These are phyloP conservation scores for Chrosomus eos DNA, from an alignment of 2,797 vertebrate species.

Conservation along the genomic window DNA sequence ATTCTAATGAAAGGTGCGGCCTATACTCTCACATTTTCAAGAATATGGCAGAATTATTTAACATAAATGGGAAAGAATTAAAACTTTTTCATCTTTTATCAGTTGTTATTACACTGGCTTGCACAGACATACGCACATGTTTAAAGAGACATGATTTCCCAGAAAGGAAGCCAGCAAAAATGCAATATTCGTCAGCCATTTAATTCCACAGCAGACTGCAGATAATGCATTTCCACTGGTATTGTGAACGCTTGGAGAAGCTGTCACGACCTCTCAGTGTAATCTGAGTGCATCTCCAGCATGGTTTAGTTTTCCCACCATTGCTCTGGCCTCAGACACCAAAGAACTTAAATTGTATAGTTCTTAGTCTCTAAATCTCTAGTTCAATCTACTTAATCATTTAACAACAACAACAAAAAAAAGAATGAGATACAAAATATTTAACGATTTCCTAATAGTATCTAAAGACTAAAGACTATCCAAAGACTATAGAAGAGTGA, in stretches of 20 bases:
- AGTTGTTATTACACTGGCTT: background rate
- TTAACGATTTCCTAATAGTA: background rate
- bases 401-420: background rate
- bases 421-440: background rate
- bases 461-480: background rate
- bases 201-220: background rate
- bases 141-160: background rate
- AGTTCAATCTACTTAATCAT: background rate
- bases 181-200: background rate
- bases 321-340: background rate
- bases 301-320: background rate
- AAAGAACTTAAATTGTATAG: background rate
- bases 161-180: background rate
- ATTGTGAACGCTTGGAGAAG: background rate
- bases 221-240: conserved; percentile 20
- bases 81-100: background rate
- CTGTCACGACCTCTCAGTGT: background rate
- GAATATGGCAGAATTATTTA: background rate
- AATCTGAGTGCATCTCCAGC: background rate
- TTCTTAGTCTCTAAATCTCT: background rate
- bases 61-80: background rate
- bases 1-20: background rate
- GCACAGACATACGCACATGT: background rate
- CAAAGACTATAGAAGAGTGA: background rate
- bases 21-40: background rate